phyloP scores from a whole-genome alignment of 1,140 invertebrate genomes.

The Drosophila sturtevanti region DNA sequence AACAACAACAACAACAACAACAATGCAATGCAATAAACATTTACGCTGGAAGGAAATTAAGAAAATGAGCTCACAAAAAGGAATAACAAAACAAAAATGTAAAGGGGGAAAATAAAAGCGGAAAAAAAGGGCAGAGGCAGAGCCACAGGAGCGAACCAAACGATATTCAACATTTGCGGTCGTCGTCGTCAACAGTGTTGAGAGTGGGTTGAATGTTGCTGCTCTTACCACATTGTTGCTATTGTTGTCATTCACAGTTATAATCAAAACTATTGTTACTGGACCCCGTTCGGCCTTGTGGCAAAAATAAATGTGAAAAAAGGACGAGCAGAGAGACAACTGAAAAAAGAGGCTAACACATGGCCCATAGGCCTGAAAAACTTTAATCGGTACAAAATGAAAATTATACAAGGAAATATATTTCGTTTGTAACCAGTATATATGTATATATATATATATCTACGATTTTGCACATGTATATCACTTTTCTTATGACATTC shows the following conservation, averaged over 20 bases:
- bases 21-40: slow-evolving; percentile 46
- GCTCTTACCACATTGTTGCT: slow-evolving; percentile 14
- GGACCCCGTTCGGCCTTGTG: neutral
- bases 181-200: slow-evolving; percentile 33
- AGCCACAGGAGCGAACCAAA: slow-evolving; percentile 6
- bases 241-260: slow-evolving; percentile 34
- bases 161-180: slow-evolving; percentile 31
- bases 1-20: slow-evolving; percentile 7
- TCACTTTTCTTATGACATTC: too few relatives aligned
- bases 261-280: neutral
- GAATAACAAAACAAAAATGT: slow-evolving; percentile 2
- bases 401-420: neutral
- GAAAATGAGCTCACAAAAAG: slow-evolving; percentile 44
- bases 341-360: neutral
- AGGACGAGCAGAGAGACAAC: neutral
- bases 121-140: neutral
- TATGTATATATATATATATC: too few relatives aligned
- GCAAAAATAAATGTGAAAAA: neutral
- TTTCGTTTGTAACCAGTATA: too few relatives aligned
- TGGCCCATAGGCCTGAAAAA: neutral
- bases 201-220: neutral
- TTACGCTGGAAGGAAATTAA: slow-evolving; percentile 55
- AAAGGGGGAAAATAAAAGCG: neutral
- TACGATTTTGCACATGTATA: too few relatives aligned
- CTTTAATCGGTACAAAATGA: neutral